Evolutionary conservation across 2,888 invertebrate genomes (phyloP), one percentile per base, ranked within the genome.

Genomic region (Gerosis bhagava): DNA sequence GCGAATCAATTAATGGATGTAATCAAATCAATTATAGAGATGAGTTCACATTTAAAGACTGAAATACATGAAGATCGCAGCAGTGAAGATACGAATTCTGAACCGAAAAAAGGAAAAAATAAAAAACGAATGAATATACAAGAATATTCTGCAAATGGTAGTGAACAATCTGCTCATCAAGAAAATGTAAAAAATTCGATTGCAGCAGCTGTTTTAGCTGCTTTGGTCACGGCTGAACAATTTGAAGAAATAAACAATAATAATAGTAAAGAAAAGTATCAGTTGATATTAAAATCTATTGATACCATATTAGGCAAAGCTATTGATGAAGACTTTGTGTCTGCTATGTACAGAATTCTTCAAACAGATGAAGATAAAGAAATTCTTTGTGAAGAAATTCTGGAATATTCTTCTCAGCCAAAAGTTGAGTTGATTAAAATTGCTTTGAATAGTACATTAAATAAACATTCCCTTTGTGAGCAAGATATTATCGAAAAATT

Each of bases 381-480:
- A 63, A 62, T 64, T 3, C 69, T 89, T 10, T 77, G 82, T 65
- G 73, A 90, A 79, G 82, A 90, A 82, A 83, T 89, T 65, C 60
- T 88, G 56, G 77, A 90, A 57, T 81, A 88, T 56, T 73, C 88
- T 1, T 83, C 87, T 2, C 89, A 90, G 60, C 92, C 91, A 10
- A 93, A 94, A 74, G 83, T 93, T 3, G 92, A 93, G 55, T 82
- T 92, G 22, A 78, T 94, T 2, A 91, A 89, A 73, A 90, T 92
- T 31, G 91, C 91, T 2, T 71, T 92, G 0, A 86, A 82, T 35
- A 81, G 74, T 39, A 72, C 84, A 5, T 67, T 82, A 51, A 63
- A 77, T 21, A 87, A 89, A 56, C 76, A 86, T 60, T 73, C 90
- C 49, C 82, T 89, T 19, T 86, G 89, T 10, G 83, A 90, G 64